Percentiles rank a stretch among this genome's conserved stretches.
These are phyloP conservation scores for Etheostoma perlongum DNA, from an alignment of 2,797 vertebrate species.

Conservation along the genomic window DNA sequence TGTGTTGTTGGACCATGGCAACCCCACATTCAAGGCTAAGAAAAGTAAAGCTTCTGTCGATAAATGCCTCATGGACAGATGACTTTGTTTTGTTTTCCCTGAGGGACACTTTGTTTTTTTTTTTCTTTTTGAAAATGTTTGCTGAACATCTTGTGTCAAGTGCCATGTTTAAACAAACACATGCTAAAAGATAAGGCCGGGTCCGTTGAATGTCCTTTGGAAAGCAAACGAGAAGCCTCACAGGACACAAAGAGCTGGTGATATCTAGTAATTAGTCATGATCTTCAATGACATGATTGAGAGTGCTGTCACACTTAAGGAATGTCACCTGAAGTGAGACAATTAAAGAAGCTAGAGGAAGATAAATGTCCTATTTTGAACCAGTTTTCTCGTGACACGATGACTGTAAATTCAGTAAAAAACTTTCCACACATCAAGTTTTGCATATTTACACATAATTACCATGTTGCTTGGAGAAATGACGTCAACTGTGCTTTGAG, in stretches of 20 bases:
- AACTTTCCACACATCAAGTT: background rate
- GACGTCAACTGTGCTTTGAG: background rate
- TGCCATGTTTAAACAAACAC: conserved; percentile 28
- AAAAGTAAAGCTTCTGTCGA: background rate
- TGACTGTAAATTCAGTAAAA: too few species aligned
- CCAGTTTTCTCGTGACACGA: background rate
- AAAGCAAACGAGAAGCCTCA: background rate
- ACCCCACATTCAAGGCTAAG: background rate
- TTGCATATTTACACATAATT: background rate
- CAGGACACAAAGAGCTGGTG: background rate
- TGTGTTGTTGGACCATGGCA: too few species aligned
- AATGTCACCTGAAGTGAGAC: background rate
- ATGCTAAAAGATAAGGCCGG: conserved; percentile 20
- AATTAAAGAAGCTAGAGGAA: too few species aligned
- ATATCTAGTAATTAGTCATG: conserved; percentile 11
- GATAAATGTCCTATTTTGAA: background rate
- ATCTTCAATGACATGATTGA: background rate
- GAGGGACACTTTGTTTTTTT: background rate
- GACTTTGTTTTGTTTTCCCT: background rate
- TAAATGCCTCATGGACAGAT: background rate
- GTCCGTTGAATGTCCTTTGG: background rate
- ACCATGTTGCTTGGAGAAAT: background rate
- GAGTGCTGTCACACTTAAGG: background rate
- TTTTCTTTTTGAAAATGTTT: background rate
- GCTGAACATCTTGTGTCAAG: conserved; percentile 23